Conservation (phyloP, 37 sponge, comb jelly and placozoan species). For the Ianthella basta region DNA sequence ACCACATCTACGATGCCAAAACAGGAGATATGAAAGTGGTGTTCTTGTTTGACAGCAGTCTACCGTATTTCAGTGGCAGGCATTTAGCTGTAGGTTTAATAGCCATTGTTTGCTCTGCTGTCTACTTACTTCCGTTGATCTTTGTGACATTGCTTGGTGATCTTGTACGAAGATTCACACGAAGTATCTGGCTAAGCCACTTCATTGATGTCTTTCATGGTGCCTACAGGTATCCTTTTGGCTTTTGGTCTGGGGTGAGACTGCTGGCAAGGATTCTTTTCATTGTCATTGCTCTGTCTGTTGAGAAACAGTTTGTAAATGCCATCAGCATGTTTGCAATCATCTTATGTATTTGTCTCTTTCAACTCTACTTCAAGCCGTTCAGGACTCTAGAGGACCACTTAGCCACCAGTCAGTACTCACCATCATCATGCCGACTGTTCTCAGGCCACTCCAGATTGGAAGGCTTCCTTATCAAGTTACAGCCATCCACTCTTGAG, state of each 20-base stretch:
- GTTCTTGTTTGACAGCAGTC: too few relatives aligned
- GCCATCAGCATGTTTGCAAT: not conserved
- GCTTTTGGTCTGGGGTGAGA: slow-evolving; percentile 10
- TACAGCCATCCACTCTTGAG: not conserved
- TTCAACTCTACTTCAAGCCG: not conserved
- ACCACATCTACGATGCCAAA: too few relatives aligned
- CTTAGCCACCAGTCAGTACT: not conserved
- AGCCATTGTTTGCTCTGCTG: not conserved
- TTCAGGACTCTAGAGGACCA: not conserved
- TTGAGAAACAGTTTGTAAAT: not conserved
- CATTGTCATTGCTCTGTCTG: not conserved
- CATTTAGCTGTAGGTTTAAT: slow-evolving; percentile 3
- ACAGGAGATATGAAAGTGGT: too few relatives aligned
- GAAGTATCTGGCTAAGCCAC: slow-evolving; percentile 17
- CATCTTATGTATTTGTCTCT: not conserved
- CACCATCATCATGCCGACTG: not conserved
- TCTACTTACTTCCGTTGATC: slow-evolving; percentile 8
- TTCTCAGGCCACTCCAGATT: not conserved
- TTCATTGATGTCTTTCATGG: slow-evolving; percentile 22
- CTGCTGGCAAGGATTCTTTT: not conserved
- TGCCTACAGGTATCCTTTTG: slow-evolving; percentile 3
- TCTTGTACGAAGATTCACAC: not conserved
- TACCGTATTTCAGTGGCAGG: slow-evolving; percentile 7
- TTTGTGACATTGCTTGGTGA: slow-evolving; percentile 22
- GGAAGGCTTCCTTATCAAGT: not conserved